Evolutionary conservation across 2,888 invertebrate species (phyloP), one percentile per base, ranked within the genome.

Genomic region (Drosophila hamatofila): DNA sequence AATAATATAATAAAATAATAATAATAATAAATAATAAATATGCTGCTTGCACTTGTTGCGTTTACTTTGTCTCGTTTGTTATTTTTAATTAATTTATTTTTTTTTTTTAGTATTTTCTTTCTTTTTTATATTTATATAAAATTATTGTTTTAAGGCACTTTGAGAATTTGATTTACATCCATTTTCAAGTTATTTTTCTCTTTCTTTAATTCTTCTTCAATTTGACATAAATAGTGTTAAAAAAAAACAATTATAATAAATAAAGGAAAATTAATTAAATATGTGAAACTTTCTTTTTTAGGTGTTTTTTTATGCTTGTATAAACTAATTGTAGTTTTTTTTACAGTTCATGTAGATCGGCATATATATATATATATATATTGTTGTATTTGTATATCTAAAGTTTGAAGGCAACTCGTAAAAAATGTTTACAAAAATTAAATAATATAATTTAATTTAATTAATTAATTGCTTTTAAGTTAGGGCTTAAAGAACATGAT

Each of bases 91-190:
- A n/a, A n/a, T 30, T 39, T 11, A 9, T 42, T 5, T 23, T 25
- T 18, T 46, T 37, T 33, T 30, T 48, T 1, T 33, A n/a, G n/a
- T 30, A 52, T 60, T 58, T 48, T 39, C 11, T 54, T 44, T 18
- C 37, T 21, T 72, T 48, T 55, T 52, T 6, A 1, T 49, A 4
- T 23, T 44, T 55, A 21, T 63, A 57, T 74, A 79, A 68, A 78
- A 76, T 84, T 89, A 86, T 81, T 81, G 68, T 81, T 75, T 90
- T 49, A 90, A 90, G 90, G 90, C 90, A 90, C 90, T 89, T 90
- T 90, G 90, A 90, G 90, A 90, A 90, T 90, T 86, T 65, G 58
- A 72, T 82, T 75, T 67, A 77, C 72, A 73, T 73, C 78, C 78
- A 44, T 67, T 68, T 56, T 48, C 59, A 63, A 58, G 49, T 72